These are phyloP conservation scores for Esox masquinongy DNA, from an alignment of 2,797 vertebrate species.

Conservation along the genomic window DNA sequence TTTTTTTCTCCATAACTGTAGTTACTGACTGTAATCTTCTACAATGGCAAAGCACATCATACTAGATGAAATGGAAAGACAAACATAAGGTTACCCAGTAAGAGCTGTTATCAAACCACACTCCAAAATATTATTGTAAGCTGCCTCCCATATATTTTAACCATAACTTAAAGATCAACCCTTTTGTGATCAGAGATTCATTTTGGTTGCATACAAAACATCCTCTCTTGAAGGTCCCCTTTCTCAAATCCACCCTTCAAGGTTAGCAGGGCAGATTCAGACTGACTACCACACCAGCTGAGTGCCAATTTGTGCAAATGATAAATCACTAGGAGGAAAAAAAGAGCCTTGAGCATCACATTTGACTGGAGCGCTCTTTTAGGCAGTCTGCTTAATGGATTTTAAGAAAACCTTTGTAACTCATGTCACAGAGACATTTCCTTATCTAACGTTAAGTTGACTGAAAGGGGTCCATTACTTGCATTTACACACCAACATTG, in stretches of 20 bases:
- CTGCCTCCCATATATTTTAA: not conserved
- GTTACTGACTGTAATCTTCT: too few relatives aligned
- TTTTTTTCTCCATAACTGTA: too few relatives aligned
- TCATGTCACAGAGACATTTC: not conserved
- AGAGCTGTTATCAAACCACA: too few relatives aligned
- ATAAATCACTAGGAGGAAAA: not conserved
- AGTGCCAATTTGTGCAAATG: not conserved
- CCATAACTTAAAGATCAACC: not conserved
- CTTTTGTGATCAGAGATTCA: not conserved
- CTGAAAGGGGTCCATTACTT: conserved; percentile 5
- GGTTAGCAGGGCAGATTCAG: not conserved
- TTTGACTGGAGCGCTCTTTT: not conserved
- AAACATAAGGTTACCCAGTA: too few relatives aligned
- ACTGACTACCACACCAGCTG: not conserved
- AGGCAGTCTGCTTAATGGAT: not conserved
- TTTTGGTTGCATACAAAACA: too few relatives aligned
- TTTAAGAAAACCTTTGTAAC: not conserved
- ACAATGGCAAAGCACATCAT: too few relatives aligned
- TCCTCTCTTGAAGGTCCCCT: not conserved
- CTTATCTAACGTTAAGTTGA: not conserved
- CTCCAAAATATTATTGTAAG: not conserved
- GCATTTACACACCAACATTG: not conserved
- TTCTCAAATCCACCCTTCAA: not conserved
- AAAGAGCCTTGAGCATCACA: not conserved
- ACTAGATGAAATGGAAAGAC: too few relatives aligned